A percentile compares a stretch with the other conserved stretches of the same genome.
Conservation (phyloP, 1,140 invertebrate species). For the Zaprionus ghesquierei region DNA sequence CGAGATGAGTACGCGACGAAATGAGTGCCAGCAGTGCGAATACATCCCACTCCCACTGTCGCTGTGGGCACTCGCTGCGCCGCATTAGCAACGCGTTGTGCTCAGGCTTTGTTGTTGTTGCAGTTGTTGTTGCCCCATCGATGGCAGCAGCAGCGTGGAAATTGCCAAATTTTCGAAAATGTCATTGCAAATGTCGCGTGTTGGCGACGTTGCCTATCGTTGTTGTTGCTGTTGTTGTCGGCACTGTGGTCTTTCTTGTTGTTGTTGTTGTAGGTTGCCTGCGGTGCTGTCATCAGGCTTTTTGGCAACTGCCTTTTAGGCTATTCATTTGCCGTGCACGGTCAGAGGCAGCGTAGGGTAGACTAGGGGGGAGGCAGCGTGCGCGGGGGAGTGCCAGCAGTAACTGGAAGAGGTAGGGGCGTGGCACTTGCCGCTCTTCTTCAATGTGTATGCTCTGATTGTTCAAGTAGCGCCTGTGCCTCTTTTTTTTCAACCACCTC, state of each 20-base stretch:
- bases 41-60: neutral
- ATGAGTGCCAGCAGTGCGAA: neutral
- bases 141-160: constrained; percentile 35
- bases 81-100: neutral
- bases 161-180: constrained; percentile 64
- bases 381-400: neutral
- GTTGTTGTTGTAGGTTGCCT: constrained; percentile 9
- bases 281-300: constrained; percentile 57
- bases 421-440: constrained; percentile 2
- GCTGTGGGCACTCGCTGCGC: neutral
- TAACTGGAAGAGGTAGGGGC: neutral
- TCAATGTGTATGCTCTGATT: constrained; percentile 61
- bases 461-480: constrained; percentile 33
- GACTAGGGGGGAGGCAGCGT: neutral
- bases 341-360: neutral
- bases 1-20: neutral
- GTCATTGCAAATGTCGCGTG: constrained; percentile 69
- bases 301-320: constrained; percentile 27
- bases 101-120: neutral
- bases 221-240: constrained; percentile 8
- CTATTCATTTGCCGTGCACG: constrained; percentile 23
- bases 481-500: neutral
- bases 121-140: constrained; percentile 18
- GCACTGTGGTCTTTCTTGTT: neutral
- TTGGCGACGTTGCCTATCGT: neutral